Evolutionary conservation across 1,140 invertebrate genomes (phyloP).

Genomic region (Heterodera carotae): DNA sequence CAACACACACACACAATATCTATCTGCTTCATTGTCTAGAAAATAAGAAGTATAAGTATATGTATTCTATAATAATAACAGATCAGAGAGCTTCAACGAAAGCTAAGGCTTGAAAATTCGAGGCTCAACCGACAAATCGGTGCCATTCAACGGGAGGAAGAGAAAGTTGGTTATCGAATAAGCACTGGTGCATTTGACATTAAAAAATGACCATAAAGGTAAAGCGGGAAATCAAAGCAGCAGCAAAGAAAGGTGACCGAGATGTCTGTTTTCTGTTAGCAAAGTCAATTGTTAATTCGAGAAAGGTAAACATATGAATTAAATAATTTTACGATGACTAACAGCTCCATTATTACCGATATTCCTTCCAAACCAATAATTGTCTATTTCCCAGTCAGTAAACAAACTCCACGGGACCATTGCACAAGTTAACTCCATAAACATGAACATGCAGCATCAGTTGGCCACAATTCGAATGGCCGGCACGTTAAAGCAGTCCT

Average conservation of each 20-base stretch:
- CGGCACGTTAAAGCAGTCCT: conserved; percentile 86
- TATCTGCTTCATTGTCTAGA: no score
- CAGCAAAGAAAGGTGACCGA: conserved; percentile 90
- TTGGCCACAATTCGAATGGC: conserved; percentile 85
- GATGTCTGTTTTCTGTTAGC: conserved; percentile 91
- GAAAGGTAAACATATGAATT: conserved; percentile 77
- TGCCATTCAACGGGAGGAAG: conserved; percentile 90
- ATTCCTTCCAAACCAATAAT: no score
- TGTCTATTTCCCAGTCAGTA: not conserved
- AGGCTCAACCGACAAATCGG: conserved; percentile 88
- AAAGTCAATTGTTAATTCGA: conserved; percentile 87
- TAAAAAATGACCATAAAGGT: conserved; percentile 66
- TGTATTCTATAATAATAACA: no score
- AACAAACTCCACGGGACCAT: conserved; percentile 69
- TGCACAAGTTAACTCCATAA: conserved; percentile 94
- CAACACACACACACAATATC: no score
- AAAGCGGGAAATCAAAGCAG: conserved; percentile 87
- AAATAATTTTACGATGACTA: conserved; percentile 6
- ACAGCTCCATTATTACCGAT: no score
- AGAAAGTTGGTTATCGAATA: conserved; percentile 74
- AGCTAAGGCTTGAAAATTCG: conserved; percentile 87
- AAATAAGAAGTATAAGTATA: no score
- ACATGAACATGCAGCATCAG: conserved; percentile 97
- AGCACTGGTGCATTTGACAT: no score
- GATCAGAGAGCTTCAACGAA: conserved; percentile 87